A percentile compares a stretch with the other conserved stretches of the same genome.
phyloP scores from a whole-genome alignment of 2,888 invertebrate genomes.

The Polia nebulosa region DNA sequence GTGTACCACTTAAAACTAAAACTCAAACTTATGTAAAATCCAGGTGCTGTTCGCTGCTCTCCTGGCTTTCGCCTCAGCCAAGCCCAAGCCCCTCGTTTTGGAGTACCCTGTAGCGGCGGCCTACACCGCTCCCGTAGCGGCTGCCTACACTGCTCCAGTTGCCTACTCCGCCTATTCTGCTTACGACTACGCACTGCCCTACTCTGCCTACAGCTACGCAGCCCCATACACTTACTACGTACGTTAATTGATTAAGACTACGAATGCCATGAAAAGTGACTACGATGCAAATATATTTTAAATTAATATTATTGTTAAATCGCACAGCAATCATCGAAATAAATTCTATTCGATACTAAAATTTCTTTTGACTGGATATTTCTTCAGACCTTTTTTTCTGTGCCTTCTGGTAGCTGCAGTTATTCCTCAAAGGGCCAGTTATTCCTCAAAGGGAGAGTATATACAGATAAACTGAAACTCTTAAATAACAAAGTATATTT shows the following conservation, averaged over 20 bases:
- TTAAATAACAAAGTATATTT: too few relatives aligned
- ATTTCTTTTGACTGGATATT: not conserved
- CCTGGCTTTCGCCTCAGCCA: constrained; percentile 89
- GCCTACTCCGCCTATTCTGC: constrained; percentile 80
- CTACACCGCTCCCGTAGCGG: constrained; percentile 86
- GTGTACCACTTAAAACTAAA: not conserved
- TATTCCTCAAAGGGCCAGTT: too few relatives aligned
- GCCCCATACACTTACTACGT: constrained; percentile 84
- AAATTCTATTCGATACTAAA: constrained; percentile 42
- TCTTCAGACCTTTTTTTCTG: not conserved
- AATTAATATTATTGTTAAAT: constrained; percentile 26
- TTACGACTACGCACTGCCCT: constrained; percentile 80
- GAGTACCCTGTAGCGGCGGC: constrained; percentile 81
- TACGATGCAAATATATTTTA: constrained; percentile 23
- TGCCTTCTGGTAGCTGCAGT: too few relatives aligned
- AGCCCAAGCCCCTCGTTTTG: constrained; percentile 87
- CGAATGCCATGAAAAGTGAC: constrained; percentile 1
- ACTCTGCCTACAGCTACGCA: constrained; percentile 80
- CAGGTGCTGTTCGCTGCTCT: constrained; percentile 88
- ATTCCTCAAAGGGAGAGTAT: too few relatives aligned
- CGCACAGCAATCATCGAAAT: constrained; percentile 45
- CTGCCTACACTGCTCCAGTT: constrained; percentile 89
- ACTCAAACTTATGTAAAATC: constrained; percentile 55
- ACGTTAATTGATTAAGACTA: constrained; percentile 69
- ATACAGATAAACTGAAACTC: too few relatives aligned